Conservation (phyloP, 2,888 invertebrate genomes). For the Diachrysia chrysitis region DNA sequence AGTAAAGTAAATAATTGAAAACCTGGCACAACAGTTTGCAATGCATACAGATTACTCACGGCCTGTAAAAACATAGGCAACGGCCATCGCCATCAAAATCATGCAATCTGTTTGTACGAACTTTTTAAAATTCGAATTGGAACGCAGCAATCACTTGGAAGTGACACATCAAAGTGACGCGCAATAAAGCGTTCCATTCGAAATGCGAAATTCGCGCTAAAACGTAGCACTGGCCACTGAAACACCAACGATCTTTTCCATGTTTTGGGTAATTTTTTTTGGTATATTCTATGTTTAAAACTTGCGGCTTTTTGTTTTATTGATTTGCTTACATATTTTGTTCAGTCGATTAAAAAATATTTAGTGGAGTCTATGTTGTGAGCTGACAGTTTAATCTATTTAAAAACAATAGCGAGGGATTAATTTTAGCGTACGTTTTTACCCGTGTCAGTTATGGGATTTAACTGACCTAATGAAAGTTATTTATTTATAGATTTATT, state of each 20-base stretch:
- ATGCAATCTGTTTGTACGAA: constrained; percentile 73
- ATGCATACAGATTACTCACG: constrained; percentile 28
- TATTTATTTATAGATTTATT: too few species aligned
- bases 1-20: background rate
- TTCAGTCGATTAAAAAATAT: constrained; percentile 9
- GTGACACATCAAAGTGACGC: constrained; percentile 75
- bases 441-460: background rate
- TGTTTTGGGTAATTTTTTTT: constrained; percentile 54
- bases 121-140: constrained; percentile 73
- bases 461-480: too few species aligned
- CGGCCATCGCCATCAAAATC: constrained; percentile 58
- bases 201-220: constrained; percentile 65
- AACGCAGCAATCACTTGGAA: constrained; percentile 68
- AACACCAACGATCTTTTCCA: constrained; percentile 43
- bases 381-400: background rate
- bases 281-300: constrained; percentile 46
- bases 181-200: constrained; percentile 69
- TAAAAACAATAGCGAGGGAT: background rate
- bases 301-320: constrained; percentile 32
- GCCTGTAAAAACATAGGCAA: constrained; percentile 46
- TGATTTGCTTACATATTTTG: constrained; percentile 15
- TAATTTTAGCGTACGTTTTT: background rate
- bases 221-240: constrained; percentile 51
- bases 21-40: constrained; percentile 4
- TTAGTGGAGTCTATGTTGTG: constrained; percentile 8